A percentile compares a stretch with the other conserved stretches of the same genome.
Evolutionary conservation across 2,888 invertebrate species (phyloP).

Genomic region (Apamea epomidion): DNA sequence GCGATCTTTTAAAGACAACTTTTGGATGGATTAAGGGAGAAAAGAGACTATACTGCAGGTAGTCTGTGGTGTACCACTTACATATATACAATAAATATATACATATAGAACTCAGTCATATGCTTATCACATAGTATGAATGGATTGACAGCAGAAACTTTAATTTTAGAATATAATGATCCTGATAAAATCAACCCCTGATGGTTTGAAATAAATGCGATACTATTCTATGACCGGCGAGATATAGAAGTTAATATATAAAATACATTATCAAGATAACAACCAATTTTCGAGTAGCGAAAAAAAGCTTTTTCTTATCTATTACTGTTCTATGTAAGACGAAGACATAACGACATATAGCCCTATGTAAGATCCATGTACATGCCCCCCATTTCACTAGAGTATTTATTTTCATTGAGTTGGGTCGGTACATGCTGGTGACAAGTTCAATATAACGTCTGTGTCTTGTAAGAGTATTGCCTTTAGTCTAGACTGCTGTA

Average conservation of each 20-base stretch:
- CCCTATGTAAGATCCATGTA: not conserved
- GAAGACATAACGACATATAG: not conserved
- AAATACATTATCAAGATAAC: not conserved
- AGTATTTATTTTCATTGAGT: conserved; percentile 34
- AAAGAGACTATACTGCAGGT: too few relatives aligned
- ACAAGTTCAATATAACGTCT: conserved; percentile 44
- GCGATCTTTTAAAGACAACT: too few relatives aligned
- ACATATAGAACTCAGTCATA: too few relatives aligned
- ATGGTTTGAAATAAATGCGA: not conserved
- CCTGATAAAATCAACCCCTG: not conserved
- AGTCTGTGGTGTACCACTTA: too few relatives aligned
- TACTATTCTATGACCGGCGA: not conserved
- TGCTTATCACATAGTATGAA: not conserved
- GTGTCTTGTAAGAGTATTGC: conserved; percentile 23
- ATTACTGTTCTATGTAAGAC: not conserved
- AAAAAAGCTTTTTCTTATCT: not conserved
- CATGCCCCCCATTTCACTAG: not conserved
- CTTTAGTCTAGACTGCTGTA: conserved; percentile 38
- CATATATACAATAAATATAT: too few relatives aligned
- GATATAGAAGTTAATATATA: not conserved
- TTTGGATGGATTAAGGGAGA: too few relatives aligned
- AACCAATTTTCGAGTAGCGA: not conserved
- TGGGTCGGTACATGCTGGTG: conserved; percentile 40
- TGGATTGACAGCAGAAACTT: not conserved
- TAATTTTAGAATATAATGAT: not conserved